Evolutionary conservation across 2,113 vertebrate genomes (phyloP).

Genomic region (Peucedramus taeniatus): DNA sequence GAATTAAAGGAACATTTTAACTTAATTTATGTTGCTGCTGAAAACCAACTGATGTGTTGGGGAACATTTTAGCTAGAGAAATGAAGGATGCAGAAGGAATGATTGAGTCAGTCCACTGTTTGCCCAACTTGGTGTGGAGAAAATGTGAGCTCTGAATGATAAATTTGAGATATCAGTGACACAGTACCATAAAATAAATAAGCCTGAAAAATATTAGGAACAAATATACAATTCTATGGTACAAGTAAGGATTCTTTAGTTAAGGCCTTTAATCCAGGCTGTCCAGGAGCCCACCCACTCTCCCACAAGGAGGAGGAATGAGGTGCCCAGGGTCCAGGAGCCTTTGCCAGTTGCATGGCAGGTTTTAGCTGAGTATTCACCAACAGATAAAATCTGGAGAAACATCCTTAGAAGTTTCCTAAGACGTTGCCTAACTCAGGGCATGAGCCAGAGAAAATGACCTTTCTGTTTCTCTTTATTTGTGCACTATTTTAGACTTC

Average conservation of each 20-base stretch:
- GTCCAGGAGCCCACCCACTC: rapidly evolving
- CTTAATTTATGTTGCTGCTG: background rate
- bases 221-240: background rate
- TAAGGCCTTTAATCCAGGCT: background rate
- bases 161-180: background rate
- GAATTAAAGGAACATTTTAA: background rate
- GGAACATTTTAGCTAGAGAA: background rate
- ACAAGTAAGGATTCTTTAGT: background rate
- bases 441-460: background rate
- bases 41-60: background rate
- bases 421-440: too few species aligned
- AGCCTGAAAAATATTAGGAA: background rate
- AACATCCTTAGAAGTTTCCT: too few species aligned
- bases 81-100: background rate
- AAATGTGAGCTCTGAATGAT: background rate
- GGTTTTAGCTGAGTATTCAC: background rate
- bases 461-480: background rate
- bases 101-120: background rate
- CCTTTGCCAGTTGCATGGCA: background rate
- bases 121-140: background rate
- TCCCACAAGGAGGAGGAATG: background rate
- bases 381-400: background rate
- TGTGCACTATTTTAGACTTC: background rate
- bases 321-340: background rate
- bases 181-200: conserved; percentile 6